Evolutionary conservation across 2,888 invertebrate genomes (phyloP), one percentile per base, ranked within the genome.

Genomic region (Tetragonula carbonaria): DNA sequence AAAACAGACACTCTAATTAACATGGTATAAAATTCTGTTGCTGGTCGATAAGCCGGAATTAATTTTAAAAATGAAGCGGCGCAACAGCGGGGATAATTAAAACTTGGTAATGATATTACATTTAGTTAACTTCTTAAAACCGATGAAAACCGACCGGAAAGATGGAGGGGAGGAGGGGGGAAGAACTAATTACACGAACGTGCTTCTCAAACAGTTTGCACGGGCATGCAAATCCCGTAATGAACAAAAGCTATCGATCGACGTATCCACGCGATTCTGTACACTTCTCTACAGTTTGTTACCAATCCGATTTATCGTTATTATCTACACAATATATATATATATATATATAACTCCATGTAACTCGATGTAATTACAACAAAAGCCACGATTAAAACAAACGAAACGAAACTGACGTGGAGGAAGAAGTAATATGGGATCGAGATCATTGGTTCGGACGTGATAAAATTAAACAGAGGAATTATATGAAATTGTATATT

Each of bases 251-350:
- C n/a, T 38, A 78, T 80, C 51, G 66, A 79, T 68, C 62, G 68
- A 63, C 4, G 0, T 28, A n/a, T n/a, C 21, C 23, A 63, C 23
- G n/a, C 45, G 11, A 21, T 28, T 11, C 16, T 38, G 33, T 68
- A 50, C 66, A 59, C 55, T 65, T 65, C 45, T 78, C 59, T 33
- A 1, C 13, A 55, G 71, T 74, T 68, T 66, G 28, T 38, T 28
- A 78, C 59, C 66, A 78, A 62, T 66, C 59, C 51, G 50, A 66
- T 53, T 80, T 80, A 67, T 78, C 65, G 21, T n/a, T 18, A 45
- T 55, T 57, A 21, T 50, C 50, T 45, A n/a, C 45, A 6, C 45
- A 1, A 11, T 8, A 71, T 53, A 33, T 71, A n/a, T 16, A 68
- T 63, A 11, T 8, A 71, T 53, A 33, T 71, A n/a, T 16, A 68